These are phyloP conservation scores for Pristiophorus japonicus DNA, from an alignment of 2,113 vertebrate genomes.

Conservation along the genomic window DNA sequence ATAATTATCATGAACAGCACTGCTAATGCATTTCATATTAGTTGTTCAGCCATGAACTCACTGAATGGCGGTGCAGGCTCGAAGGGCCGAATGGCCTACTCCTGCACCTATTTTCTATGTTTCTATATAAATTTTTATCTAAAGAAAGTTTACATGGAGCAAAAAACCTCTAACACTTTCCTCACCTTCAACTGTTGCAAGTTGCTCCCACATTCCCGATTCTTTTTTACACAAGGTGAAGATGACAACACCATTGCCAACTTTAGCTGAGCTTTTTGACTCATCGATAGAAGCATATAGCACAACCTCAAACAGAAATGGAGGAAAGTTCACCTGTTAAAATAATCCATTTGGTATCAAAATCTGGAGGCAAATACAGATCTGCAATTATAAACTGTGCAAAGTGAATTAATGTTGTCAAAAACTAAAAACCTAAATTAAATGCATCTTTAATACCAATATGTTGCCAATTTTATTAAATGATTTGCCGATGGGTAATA, in stretches of 20 bases:
- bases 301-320: slow-evolving; percentile 81
- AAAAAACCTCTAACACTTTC: not conserved
- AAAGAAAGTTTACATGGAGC: not conserved
- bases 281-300: slow-evolving; percentile 73
- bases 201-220: slow-evolving; percentile 64
- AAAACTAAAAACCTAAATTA: not conserved
- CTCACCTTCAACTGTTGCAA: slow-evolving; percentile 60
- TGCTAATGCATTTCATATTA: not conserved
- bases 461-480: not conserved
- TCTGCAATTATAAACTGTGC: not conserved
- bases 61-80: too few species aligned
- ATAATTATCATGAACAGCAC: not conserved
- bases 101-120: too few species aligned
- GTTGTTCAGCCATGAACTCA: too few species aligned
- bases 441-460: not conserved
- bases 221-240: slow-evolving; percentile 76
- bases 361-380: not conserved
- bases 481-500: not conserved
- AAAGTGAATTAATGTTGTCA: not conserved
- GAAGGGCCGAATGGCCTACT: too few species aligned
- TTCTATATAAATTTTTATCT: not conserved
- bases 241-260: slow-evolving; percentile 67
- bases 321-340: slow-evolving; percentile 74
- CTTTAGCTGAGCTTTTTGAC: slow-evolving; percentile 67
- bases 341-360: not conserved